Percentiles rank a stretch among this genome's conserved stretches.
Conservation (phyloP, 2,797 vertebrate species). For the Chaetophractus vellerosus region DNA sequence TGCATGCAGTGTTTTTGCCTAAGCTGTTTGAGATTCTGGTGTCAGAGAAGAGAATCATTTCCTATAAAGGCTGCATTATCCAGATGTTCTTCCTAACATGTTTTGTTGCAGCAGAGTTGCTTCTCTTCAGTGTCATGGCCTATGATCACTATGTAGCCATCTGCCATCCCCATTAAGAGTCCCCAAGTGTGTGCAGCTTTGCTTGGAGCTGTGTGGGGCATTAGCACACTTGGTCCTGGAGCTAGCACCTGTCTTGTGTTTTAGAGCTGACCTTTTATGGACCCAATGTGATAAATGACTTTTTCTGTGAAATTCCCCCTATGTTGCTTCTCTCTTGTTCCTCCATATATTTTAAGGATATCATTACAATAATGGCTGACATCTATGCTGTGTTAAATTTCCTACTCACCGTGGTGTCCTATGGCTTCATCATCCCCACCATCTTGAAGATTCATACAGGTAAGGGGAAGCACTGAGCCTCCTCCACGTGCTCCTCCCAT, state of each 20-base stretch:
- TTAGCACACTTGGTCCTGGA: neutral
- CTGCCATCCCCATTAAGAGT: conserved; percentile 16
- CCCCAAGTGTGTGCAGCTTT: neutral
- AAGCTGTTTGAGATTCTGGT: conserved; percentile 48
- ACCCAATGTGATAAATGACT: conserved; percentile 13
- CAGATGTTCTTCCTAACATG: conserved; percentile 63
- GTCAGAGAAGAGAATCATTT: conserved; percentile 16
- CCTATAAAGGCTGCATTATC: conserved; percentile 21
- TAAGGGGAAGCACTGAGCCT: neutral
- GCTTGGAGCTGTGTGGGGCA: neutral
- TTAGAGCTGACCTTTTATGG: conserved; percentile 12
- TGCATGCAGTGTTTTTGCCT: conserved; percentile 41
- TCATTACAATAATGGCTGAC: conserved; percentile 27
- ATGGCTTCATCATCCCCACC: neutral
- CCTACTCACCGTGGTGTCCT: conserved; percentile 35
- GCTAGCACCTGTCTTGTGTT: conserved; percentile 22
- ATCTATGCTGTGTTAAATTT: conserved; percentile 66
- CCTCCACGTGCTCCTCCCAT: conserved; percentile 12
- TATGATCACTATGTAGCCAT: conserved; percentile 54
- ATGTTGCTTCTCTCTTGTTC: conserved; percentile 54
- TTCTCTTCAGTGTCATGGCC: conserved; percentile 66
- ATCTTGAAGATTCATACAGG: neutral
- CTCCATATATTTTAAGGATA: neutral
- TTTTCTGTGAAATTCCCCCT: conserved; percentile 63
- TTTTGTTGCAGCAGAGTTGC: conserved; percentile 5